These are phyloP conservation scores for Siderastrea siderea DNA, from an alignment of 92 coral and sea anemone species.

Conservation along the genomic window DNA sequence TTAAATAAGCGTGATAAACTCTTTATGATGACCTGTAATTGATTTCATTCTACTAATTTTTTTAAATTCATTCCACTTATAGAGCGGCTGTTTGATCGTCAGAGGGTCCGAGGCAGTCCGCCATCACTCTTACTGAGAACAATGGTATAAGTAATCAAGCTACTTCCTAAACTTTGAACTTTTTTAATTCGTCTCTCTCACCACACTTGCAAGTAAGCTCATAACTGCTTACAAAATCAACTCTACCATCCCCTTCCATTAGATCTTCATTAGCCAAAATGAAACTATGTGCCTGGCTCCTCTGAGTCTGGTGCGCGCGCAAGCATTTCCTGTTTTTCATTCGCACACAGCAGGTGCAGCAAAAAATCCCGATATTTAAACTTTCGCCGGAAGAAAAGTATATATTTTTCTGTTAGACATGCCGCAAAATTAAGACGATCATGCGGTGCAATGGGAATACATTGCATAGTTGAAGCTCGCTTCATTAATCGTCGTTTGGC, in stretches of 20 bases:
- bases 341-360: slow-evolving; percentile 40
- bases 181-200: too few relatives aligned
- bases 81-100: too few relatives aligned
- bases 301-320: slow-evolving; percentile 12
- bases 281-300: slow-evolving; percentile 28
- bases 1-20: too few relatives aligned
- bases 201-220: too few relatives aligned
- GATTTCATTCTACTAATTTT: too few relatives aligned
- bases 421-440: not conserved
- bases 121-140: too few relatives aligned
- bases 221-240: too few relatives aligned
- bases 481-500: not conserved
- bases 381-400: slow-evolving; percentile 27
- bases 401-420: not conserved
- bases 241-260: not conserved
- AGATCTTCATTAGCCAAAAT: not conserved
- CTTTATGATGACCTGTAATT: too few relatives aligned
- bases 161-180: too few relatives aligned
- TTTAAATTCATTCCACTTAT: too few relatives aligned
- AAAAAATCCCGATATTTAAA: not conserved
- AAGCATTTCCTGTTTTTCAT: slow-evolving; percentile 46
- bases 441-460: slow-evolving; percentile 30
- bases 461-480: not conserved
- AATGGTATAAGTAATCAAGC: too few relatives aligned
- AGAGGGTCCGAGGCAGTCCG: too few relatives aligned